A percentile compares a stretch with the other conserved stretches of the same genome.
These are phyloP conservation scores for Centropristis striata DNA, from an alignment of 2,113 vertebrate species.

Conservation along the genomic window DNA sequence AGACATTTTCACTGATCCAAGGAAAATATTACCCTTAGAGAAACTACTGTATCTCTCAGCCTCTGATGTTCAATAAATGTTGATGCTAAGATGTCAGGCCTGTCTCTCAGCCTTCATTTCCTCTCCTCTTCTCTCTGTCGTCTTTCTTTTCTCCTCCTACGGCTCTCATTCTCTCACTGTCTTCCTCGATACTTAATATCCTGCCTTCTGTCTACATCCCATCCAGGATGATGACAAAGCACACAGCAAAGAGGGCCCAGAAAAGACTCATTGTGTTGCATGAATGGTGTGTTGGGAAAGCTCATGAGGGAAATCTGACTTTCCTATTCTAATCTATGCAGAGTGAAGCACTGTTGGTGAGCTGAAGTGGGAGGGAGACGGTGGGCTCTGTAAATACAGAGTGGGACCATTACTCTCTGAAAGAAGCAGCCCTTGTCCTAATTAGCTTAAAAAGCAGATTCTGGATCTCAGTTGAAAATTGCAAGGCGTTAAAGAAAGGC, in stretches of 20 bases:
- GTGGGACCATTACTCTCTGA: constrained; percentile 28
- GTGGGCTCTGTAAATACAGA: constrained; percentile 21
- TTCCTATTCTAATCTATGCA: constrained; percentile 45
- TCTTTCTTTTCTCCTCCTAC: neutral
- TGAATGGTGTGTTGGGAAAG: constrained; percentile 41
- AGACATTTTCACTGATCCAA: neutral
- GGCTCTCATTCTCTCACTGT: constrained; percentile 18
- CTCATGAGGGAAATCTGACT: constrained; percentile 44
- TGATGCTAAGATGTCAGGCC: constrained; percentile 6
- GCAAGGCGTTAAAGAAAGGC: constrained; percentile 18
- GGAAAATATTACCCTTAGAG: neutral
- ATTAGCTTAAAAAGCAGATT: constrained; percentile 63
- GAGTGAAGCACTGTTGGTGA: constrained; percentile 35
- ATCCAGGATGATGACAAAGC: constrained; percentile 36
- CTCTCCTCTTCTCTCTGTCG: neutral
- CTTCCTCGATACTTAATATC: constrained; percentile 42
- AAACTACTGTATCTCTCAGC: neutral
- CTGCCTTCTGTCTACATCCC: constrained; percentile 32
- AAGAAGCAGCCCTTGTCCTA: constrained; percentile 45
- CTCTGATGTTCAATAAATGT: constrained; percentile 9
- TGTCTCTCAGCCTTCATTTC: constrained; percentile 25
- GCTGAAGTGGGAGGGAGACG: constrained; percentile 24
- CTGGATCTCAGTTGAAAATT: constrained; percentile 43
- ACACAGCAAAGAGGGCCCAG: constrained; percentile 1
- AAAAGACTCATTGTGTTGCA: constrained; percentile 43